A percentile compares a stretch with the other conserved stretches of the same genome.
phyloP scores from a whole-genome alignment of 2,888 invertebrate species.

The Deroplatys truncata region DNA sequence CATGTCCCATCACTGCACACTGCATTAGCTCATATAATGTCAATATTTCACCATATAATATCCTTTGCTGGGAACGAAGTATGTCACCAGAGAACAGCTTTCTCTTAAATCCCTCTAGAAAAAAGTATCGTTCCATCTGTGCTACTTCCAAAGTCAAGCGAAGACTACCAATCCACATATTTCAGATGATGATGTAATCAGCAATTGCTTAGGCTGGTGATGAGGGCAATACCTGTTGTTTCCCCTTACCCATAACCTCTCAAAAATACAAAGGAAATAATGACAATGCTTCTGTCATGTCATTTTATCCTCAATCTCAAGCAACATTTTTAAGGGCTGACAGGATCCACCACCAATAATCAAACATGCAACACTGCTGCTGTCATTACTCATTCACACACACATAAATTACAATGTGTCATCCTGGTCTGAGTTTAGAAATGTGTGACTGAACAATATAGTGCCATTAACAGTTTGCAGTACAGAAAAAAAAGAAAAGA shows the following conservation, averaged over 20 bases:
- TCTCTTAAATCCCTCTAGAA: neutral
- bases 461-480: neutral
- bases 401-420: constrained; percentile 7
- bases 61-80: neutral
- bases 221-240: neutral
- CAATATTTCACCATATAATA: neutral
- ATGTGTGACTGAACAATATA: neutral
- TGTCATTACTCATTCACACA: constrained; percentile 5
- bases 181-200: neutral
- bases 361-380: constrained; percentile 2
- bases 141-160: neutral
- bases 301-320: constrained; percentile 1
- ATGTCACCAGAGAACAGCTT: neutral
- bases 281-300: constrained; percentile 1
- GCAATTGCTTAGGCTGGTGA: neutral
- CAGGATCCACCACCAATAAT: constrained; percentile 21
- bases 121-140: neutral
- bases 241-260: neutral
- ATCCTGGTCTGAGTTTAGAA: neutral
- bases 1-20: constrained; percentile 3
- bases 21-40: neutral
- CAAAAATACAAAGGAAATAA: neutral
- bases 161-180: neutral
- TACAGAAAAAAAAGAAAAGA: neutral
- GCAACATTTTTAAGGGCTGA: neutral